phyloP scores from a whole-genome alignment of 2,888 invertebrate species.

The Phengaris arion region DNA sequence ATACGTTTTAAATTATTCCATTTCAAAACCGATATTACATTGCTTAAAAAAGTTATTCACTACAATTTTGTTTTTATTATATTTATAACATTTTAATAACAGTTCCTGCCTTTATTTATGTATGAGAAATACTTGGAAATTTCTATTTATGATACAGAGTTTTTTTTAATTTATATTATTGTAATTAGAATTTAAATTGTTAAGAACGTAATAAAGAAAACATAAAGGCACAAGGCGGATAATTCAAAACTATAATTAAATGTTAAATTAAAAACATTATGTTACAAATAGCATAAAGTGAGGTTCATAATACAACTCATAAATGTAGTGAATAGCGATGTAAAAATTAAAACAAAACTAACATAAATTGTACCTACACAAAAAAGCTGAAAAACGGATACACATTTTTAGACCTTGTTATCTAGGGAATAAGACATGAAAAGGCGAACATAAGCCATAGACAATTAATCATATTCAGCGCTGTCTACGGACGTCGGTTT shows the following conservation, averaged over 20 bases:
- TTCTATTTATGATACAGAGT: background rate
- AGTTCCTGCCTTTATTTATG: background rate
- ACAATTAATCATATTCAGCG: background rate
- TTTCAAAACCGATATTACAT: background rate
- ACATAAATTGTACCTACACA: background rate
- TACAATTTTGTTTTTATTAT: background rate
- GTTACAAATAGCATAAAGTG: slow-evolving; percentile 4
- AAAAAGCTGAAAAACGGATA: background rate
- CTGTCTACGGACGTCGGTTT: background rate
- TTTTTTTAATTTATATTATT: slow-evolving; percentile 1
- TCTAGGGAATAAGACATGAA: background rate
- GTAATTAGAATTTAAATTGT: background rate
- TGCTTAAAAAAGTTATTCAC: background rate
- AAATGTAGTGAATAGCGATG: background rate
- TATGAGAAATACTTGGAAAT: background rate
- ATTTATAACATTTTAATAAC: background rate
- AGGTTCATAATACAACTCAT: slow-evolving; percentile 10
- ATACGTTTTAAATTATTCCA: background rate
- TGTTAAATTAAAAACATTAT: slow-evolving; percentile 14
- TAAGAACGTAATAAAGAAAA: background rate
- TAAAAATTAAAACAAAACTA: background rate
- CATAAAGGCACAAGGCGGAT: background rate
- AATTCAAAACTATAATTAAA: slow-evolving; percentile 25
- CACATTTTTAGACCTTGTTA: background rate
- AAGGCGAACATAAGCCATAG: background rate